Base-by-base conservation (phyloP, 2,797 vertebrate genomes). In the Paratrypauchen microcephalus region DNA sequence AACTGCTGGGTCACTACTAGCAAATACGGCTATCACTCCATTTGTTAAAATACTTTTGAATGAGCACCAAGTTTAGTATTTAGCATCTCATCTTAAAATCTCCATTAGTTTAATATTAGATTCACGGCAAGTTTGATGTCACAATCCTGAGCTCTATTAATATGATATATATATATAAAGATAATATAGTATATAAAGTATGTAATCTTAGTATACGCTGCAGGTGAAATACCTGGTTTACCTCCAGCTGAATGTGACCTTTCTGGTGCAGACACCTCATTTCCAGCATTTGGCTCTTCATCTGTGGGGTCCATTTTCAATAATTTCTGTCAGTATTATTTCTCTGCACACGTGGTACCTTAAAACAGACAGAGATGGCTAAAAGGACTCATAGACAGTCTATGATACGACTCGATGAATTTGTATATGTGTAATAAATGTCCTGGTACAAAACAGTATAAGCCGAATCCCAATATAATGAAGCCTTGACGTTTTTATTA, bases 271-370 rank as follows among this genome's bases (percentile, higher is more conserved):
- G 26, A 6, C 3, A 71, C 68, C 16, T 77, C 68, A 28, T 16
- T 71, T 24, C 19, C 71, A 19, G 79, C 73, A 47, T 55, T 36
- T 9, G 36, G 50, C 32, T 64, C 60, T 6, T 61, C 69, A 71
- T 68, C 68, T 12, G 67, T 19, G 19, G 73, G 58, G 26, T 88
- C 86, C 90, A 91, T 91, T 1, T 0, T 52, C 47, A 56, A n/a
- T 19, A 62, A 65, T 74, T 66, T 36, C 61, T 72, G 4, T 59
- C 48, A 72, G 68, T 39, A 74, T 12, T 50, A 50, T n/a, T 45
- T 21, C 1, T 1, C 0, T 64, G 7, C 65, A 24, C 62, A 24
- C 26, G 5, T 4, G 7, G 60, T n/a, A 45, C 47, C 58, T 60
- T 32, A 36, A 32, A 32, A 60, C 4, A 36, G 18, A 60, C 21